These are phyloP conservation scores for Laspeyria flexula DNA, from an alignment of 2,888 invertebrate species.

Conservation along the genomic window DNA sequence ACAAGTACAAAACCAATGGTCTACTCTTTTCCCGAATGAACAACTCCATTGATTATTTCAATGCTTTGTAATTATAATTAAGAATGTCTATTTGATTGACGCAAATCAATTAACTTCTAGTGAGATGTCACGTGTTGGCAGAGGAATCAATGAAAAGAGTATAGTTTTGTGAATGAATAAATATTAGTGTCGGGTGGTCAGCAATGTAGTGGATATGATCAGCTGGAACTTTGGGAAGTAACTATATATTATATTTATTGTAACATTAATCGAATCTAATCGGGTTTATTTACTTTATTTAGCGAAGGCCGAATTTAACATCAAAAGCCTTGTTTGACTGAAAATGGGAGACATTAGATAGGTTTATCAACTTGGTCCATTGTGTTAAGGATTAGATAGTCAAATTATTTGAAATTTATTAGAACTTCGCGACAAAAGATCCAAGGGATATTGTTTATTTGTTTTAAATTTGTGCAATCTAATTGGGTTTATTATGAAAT, in stretches of 20 bases:
- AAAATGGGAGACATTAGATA: conserved; percentile 49
- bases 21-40: conserved; percentile 23
- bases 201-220: conserved; percentile 17
- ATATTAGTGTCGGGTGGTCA: conserved; percentile 22
- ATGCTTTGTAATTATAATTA: conserved; percentile 44
- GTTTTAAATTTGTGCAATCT: conserved; percentile 50
- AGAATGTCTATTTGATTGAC: conserved; percentile 25
- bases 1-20: conserved; percentile 47
- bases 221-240: conserved; percentile 17
- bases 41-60: conserved; percentile 21
- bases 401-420: conserved; percentile 56
- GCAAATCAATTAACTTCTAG: conserved; percentile 24
- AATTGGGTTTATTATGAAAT: conserved; percentile 37
- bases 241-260: conserved; percentile 36
- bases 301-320: conserved; percentile 19
- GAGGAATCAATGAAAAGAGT: conserved; percentile 25
- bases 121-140: conserved; percentile 40
- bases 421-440: conserved; percentile 24
- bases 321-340: conserved; percentile 39
- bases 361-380: conserved; percentile 52
- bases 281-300: conserved; percentile 21
- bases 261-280: conserved; percentile 28
- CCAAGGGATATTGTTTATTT: conserved; percentile 23
- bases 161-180: conserved; percentile 29
- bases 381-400: conserved; percentile 61